These are phyloP conservation scores for Bradynema listronoti DNA, from an alignment of 1,140 invertebrate genomes.

Conservation along the genomic window DNA sequence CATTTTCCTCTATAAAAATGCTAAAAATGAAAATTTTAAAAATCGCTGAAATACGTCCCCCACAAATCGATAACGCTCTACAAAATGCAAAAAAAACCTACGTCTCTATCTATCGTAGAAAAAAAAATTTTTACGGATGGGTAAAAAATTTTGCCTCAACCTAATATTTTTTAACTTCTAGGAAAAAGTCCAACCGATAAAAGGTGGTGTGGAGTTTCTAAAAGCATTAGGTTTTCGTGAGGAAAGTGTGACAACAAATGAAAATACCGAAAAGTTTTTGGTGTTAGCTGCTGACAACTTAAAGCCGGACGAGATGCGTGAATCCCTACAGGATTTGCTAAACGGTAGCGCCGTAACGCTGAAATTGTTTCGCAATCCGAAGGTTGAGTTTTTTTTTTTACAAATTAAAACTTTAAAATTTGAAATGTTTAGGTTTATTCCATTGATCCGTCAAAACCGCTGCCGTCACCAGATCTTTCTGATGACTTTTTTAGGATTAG, in stretches of 20 bases:
- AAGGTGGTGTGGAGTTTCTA: slow-evolving; percentile 33
- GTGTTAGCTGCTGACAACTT: slow-evolving; percentile 9
- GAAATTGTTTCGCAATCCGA: slow-evolving; percentile 38
- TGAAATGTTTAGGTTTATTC: slow-evolving; percentile 21
- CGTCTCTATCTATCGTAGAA: too few relatives aligned
- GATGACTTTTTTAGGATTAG: slow-evolving; percentile 29
- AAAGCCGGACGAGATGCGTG: background rate
- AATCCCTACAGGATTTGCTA: slow-evolving; percentile 16
- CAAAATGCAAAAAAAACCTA: too few relatives aligned
- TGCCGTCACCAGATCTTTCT: slow-evolving; percentile 32
- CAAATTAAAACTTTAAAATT: background rate
- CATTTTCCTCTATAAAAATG: too few relatives aligned
- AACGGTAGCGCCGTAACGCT: slow-evolving; percentile 12
- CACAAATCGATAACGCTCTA: too few relatives aligned
- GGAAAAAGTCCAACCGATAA: slow-evolving; percentile 34
- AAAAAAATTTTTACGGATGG: too few relatives aligned
- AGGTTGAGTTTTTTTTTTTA: slow-evolving; percentile 19
- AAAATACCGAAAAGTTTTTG: slow-evolving; percentile 14
- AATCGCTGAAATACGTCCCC: too few relatives aligned
- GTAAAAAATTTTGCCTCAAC: too few relatives aligned
- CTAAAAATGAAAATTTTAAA: too few relatives aligned
- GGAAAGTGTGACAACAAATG: slow-evolving; percentile 9
- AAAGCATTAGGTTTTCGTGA: slow-evolving; percentile 30
- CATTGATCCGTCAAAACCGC: slow-evolving; percentile 34
- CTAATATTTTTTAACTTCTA: too few relatives aligned